These are phyloP conservation scores for Sebastes taczanowskii DNA, from an alignment of 2,797 vertebrate genomes.

Conservation along the genomic window DNA sequence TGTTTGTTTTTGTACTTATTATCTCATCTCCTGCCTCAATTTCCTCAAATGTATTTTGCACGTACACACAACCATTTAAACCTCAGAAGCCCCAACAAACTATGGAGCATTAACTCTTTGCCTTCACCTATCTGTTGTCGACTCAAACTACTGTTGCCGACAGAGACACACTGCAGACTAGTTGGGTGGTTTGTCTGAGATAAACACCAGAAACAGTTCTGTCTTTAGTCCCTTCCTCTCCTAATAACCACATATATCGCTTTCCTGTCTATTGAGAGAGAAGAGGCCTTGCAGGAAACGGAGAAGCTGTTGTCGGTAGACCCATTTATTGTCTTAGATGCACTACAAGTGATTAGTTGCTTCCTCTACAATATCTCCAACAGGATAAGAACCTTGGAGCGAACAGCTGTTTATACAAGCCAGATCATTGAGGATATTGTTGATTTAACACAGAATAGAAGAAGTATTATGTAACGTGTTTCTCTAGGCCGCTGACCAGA, in stretches of 20 bases:
- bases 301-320: slow-evolving; percentile 20
- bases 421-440: slow-evolving; percentile 17
- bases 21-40: neutral
- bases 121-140: slow-evolving; percentile 8
- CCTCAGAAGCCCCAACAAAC: neutral
- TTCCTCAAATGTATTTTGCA: neutral
- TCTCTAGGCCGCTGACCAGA: neutral
- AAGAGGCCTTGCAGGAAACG: slow-evolving; percentile 40
- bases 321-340: slow-evolving; percentile 34
- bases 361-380: slow-evolving; percentile 45
- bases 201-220: slow-evolving; percentile 44
- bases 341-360: slow-evolving; percentile 26
- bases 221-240: slow-evolving; percentile 43
- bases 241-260: slow-evolving; percentile 23
- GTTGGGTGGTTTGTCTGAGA: slow-evolving; percentile 50
- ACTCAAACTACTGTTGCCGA: neutral
- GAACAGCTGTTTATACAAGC: slow-evolving; percentile 31
- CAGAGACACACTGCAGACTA: slow-evolving; percentile 33
- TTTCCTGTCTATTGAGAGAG: slow-evolving; percentile 21
- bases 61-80: neutral
- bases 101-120: neutral
- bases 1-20: neutral
- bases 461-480: neutral
- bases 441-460: slow-evolving; percentile 27
- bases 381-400: slow-evolving; percentile 25